Percentiles rank a stretch among this genome's conserved stretches.
These are phyloP conservation scores for Achlya flavicornis DNA, from an alignment of 2,888 invertebrate genomes.

Conservation along the genomic window DNA sequence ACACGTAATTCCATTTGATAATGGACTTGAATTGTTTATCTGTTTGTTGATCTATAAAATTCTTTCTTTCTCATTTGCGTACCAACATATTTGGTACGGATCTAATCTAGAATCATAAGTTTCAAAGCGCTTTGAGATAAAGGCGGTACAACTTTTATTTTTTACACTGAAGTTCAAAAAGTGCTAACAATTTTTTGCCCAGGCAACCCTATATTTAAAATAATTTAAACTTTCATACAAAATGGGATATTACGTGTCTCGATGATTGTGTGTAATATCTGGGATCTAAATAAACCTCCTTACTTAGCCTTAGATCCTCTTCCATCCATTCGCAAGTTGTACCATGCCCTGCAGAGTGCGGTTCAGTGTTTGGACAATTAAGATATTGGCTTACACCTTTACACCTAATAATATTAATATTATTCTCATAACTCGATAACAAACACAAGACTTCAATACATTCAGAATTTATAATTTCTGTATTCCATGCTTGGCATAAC, in stretches of 20 bases:
- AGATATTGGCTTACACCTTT: background rate
- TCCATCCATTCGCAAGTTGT: background rate
- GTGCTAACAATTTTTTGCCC: too few species aligned
- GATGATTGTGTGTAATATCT: too few species aligned
- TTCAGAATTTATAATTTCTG: background rate
- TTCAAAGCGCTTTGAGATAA: background rate
- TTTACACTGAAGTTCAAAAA: too few species aligned
- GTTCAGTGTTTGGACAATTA: background rate
- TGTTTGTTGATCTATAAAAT: background rate
- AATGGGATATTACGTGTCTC: too few species aligned
- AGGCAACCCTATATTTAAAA: too few species aligned
- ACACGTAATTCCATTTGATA: conserved; percentile 22
- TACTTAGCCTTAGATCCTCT: background rate
- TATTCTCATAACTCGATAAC: conserved; percentile 13
- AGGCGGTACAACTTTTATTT: too few species aligned
- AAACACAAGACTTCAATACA: background rate
- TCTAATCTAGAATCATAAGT: background rate
- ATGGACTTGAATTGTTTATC: background rate
- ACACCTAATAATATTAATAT: background rate
- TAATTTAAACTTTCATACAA: too few species aligned
- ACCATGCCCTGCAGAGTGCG: background rate
- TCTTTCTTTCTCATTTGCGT: background rate
- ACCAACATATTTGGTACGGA: background rate
- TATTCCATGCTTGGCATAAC: background rate
- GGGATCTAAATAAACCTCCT: too few species aligned